Base-by-base conservation (phyloP, 2,888 invertebrate genomes). In the Aspidiotus destructor region DNA sequence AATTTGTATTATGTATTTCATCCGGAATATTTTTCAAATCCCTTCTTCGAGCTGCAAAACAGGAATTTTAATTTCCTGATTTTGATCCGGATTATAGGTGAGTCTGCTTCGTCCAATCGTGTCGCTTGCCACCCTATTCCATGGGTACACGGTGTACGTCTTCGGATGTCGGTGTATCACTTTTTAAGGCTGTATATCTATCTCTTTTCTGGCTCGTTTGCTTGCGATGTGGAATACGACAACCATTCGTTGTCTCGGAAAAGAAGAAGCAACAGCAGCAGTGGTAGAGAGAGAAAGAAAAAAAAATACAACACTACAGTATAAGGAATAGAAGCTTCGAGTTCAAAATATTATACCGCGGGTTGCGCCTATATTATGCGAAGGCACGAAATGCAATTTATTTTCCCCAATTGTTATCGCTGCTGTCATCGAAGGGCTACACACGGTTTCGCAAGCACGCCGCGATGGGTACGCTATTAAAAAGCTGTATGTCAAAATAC, bases 381-480 rank as follows among this genome's bases (percentile, higher is more conserved):
- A 61, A 62, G 70, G 70, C 72, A 72, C 71, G 72, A 71, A 72
- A 71, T 71, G 69, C 71, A 72, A 71, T 72, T 72, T 72, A 72
- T 72, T 72, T 70, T 63, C 52, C n/a, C 52, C 57, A 55, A 68
- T 42, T 62, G 71, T 72, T 71, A 71, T 71, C 73, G 61, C n/a
- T 40, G 58, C 67, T 67, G 57, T 67, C 58, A 67, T 67, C 67
- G 48, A 17, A 48, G 52, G 42, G 58, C 67, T 52, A 15, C 41
- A 28, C 60, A 60, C 67, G 58, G 67, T 67, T 57, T 55, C 67
- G 28, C 28, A 57, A 16, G 67, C 67, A 17, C 67, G 55, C 52
- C 58, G 42, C 28, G 28, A 28, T 28, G 28, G 28, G 28, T 48
- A 48, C 58, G 44, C 58, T 58, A 67, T 67, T 67, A 58, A 58